These are phyloP conservation scores for Montipora capricornis DNA, from an alignment of 64 coral and sea anemone genomes.

Conservation along the genomic window DNA sequence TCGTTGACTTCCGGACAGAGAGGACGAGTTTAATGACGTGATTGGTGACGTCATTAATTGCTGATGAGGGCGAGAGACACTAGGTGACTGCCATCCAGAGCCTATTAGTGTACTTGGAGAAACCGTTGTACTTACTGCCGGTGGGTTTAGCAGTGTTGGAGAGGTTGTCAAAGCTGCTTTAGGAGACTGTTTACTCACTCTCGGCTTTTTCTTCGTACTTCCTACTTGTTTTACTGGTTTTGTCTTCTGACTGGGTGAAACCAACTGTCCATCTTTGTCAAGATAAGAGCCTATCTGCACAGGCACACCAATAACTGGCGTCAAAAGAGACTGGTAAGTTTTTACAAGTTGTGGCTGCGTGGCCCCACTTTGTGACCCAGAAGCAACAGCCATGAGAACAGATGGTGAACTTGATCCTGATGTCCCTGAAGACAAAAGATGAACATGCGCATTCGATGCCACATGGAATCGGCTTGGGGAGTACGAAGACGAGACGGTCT, in stretches of 20 bases:
- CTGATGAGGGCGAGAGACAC: conserved; percentile 6
- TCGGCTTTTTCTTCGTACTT: conserved; percentile 15
- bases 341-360: neutral
- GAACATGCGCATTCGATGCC: neutral
- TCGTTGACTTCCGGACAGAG: neutral
- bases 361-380: neutral
- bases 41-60: conserved; percentile 32
- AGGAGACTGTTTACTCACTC: neutral
- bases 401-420: neutral
- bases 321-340: neutral
- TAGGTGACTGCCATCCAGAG: neutral
- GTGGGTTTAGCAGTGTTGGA: neutral
- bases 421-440: neutral
- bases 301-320: neutral
- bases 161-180: neutral
- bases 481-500: neutral
- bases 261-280: conserved; percentile 3
- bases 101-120: conserved; percentile 2
- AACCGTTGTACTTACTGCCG: neutral
- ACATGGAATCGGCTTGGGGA: neutral
- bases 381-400: neutral
- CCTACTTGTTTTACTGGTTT: neutral
- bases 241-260: neutral
- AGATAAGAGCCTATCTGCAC: conserved; percentile 24
- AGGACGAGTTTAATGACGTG: neutral